Evolutionary conservation across 1,140 invertebrate species (phyloP).

Genomic region (Bombus turneri): DNA sequence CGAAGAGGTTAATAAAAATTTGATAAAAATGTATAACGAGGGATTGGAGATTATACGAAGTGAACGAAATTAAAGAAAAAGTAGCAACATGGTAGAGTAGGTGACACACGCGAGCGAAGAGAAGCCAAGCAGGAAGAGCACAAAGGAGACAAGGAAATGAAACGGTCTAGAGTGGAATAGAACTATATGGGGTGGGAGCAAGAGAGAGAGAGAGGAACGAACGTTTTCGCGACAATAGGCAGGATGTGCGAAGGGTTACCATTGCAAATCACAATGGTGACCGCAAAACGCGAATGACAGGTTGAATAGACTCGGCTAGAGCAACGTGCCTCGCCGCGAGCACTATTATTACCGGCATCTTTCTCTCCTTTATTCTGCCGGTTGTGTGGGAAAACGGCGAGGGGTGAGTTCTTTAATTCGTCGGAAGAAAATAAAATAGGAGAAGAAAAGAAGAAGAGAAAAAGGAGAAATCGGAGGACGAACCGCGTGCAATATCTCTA

Average conservation of each 20-base stretch:
- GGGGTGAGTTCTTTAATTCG: conserved; percentile 52
- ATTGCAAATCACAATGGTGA: conserved; percentile 78
- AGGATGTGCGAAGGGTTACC: conserved; percentile 76
- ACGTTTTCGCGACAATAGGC: conserved; percentile 74
- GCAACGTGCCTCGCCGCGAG: conserved; percentile 53
- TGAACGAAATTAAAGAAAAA: not conserved
- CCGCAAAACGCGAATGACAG: conserved; percentile 73
- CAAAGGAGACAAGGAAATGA: conserved; percentile 15
- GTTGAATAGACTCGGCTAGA: conserved; percentile 75
- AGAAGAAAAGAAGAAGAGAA: not conserved
- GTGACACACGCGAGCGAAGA: not conserved
- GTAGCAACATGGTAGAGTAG: not conserved
- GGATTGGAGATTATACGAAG: not conserved
- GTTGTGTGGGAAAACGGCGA: conserved; percentile 68
- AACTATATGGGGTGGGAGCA: not conserved
- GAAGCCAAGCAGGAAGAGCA: conserved; percentile 21
- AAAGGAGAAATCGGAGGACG: not conserved
- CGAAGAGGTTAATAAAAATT: not conserved
- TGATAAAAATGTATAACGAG: not conserved
- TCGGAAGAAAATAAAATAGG: not conserved
- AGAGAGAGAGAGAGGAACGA: conserved; percentile 19
- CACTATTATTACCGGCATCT: conserved; percentile 71
- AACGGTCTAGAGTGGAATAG: conserved; percentile 41
- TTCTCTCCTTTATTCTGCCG: conserved; percentile 58
- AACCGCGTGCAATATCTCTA: not conserved